Percentiles rank a stretch among this genome's conserved stretches.
Conservation (phyloP, 1,140 invertebrate species). For the Argopecten irradians region DNA sequence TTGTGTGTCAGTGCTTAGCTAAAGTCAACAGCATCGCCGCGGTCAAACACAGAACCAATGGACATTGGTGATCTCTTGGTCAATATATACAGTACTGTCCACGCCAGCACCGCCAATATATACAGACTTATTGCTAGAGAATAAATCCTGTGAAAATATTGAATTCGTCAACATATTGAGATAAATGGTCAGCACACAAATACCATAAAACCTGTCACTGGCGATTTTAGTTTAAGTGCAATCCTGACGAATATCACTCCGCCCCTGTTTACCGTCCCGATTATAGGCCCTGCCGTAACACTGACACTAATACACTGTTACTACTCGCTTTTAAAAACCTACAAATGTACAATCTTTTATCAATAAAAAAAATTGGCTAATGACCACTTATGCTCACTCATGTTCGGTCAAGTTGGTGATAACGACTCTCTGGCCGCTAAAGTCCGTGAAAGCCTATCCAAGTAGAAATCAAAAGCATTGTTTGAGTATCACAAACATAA, state of each 20-base stretch:
- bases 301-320: background rate
- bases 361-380: conserved; percentile 18
- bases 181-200: conserved; percentile 1
- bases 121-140: conserved; percentile 6
- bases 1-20: conserved; percentile 4
- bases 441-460: background rate
- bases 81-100: background rate
- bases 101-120: background rate
- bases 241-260: background rate
- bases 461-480: conserved; percentile 22
- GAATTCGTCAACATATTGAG: conserved; percentile 10
- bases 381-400: conserved; percentile 3
- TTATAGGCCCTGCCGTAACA: background rate
- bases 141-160: conserved; percentile 23
- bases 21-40: background rate
- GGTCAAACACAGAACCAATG: conserved; percentile 14
- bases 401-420: background rate
- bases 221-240: conserved; percentile 11
- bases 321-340: background rate
- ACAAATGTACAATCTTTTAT: conserved; percentile 1
- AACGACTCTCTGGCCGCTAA: background rate
- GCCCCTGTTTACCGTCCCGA: conserved; percentile 12
- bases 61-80: background rate
- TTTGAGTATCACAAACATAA: background rate
- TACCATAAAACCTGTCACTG: background rate